phyloP scores from a whole-genome alignment of 2,797 vertebrate genomes.

The Tachyglossus aculeatus region DNA sequence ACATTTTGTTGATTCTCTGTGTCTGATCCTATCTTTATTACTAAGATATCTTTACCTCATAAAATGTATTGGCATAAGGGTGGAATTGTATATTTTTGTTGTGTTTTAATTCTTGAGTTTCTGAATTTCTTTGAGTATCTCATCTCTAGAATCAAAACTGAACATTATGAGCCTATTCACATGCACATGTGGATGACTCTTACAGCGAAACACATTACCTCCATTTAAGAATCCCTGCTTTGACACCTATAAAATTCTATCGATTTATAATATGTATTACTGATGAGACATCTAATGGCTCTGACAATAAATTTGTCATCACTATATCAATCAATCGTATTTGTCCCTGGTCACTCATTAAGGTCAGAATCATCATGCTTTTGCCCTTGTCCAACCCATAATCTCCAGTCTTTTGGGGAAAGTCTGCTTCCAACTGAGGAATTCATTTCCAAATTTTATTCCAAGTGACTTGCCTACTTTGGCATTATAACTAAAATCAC shows the following conservation, averaged over 20 bases:
- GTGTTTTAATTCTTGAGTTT: no score
- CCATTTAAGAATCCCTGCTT: not conserved
- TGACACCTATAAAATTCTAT: not conserved
- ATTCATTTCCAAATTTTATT: constrained; percentile 49
- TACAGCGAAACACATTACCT: no score
- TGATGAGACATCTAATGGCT: constrained; percentile 18
- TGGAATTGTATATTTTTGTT: no score
- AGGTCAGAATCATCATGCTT: constrained; percentile 26
- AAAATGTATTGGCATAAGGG: no score
- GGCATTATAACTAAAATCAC: constrained; percentile 39
- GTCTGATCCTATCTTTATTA: no score
- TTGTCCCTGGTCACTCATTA: constrained; percentile 25
- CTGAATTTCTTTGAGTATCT: no score
- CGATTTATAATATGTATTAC: not conserved
- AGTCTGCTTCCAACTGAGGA: not conserved
- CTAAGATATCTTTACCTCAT: no score
- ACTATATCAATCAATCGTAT: no score
- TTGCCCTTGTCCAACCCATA: constrained; percentile 27
- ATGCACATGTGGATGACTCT: no score
- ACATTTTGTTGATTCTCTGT: no score
- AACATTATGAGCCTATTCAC: no score
- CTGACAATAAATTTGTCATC: constrained; percentile 4
- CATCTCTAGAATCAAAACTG: no score
- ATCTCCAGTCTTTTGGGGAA: constrained; percentile 23
- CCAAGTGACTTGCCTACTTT: constrained; percentile 49